These are phyloP conservation scores for Corythoichthys intestinalis DNA, from an alignment of 2,113 vertebrate species.

Conservation along the genomic window DNA sequence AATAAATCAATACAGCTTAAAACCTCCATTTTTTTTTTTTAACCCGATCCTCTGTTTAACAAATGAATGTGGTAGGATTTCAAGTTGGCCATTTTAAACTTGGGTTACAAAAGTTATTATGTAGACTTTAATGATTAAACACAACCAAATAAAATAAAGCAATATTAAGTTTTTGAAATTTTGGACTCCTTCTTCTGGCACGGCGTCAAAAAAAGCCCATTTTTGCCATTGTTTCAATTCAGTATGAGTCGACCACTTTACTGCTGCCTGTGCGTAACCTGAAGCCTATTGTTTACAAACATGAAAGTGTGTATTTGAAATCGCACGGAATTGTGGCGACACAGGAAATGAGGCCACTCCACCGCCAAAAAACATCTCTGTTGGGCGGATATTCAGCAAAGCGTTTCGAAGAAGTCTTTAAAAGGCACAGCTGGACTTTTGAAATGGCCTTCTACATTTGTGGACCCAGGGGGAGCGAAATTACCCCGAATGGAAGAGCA, in stretches of 20 bases:
- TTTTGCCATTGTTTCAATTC: background rate
- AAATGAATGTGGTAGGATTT: too few relatives aligned
- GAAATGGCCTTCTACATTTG: conserved; percentile 51
- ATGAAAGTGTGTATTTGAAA: conserved; percentile 26
- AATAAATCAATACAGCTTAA: too few relatives aligned
- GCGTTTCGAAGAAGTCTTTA: conserved; percentile 45
- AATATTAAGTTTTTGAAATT: too few relatives aligned
- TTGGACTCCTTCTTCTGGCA: too few relatives aligned
- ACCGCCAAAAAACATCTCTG: conserved; percentile 18
- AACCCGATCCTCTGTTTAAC: too few relatives aligned
- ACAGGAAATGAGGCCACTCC: conserved; percentile 46
- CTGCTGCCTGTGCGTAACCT: background rate
- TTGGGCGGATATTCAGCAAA: conserved; percentile 36
- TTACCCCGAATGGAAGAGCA: conserved; percentile 31
- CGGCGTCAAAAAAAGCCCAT: background rate
- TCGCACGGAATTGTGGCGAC: conserved; percentile 36
- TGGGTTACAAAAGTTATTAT: too few relatives aligned
- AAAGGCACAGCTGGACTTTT: conserved; percentile 58
- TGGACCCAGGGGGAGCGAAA: conserved; percentile 25
- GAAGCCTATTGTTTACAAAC: background rate
- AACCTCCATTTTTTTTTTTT: too few relatives aligned
- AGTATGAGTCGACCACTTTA: background rate
- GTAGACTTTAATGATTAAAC: too few relatives aligned
- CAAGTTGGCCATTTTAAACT: too few relatives aligned
- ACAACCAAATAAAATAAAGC: too few relatives aligned